A percentile compares a stretch with the other conserved stretches of the same genome.
phyloP scores from a whole-genome alignment of 2,888 invertebrate species.

The Chymomyza amoena region DNA sequence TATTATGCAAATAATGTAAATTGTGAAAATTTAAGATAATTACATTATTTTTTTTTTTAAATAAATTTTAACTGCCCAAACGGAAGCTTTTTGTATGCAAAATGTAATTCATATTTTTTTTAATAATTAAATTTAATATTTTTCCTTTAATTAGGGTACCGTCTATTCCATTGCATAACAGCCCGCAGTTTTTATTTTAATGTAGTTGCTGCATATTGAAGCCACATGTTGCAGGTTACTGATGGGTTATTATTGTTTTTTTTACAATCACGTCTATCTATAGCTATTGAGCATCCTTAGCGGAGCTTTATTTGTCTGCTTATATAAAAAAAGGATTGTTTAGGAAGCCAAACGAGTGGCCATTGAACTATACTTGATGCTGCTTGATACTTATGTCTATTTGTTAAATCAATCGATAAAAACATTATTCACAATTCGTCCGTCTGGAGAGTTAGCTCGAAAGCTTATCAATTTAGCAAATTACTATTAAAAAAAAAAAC shows the following conservation, averaged over 20 bases:
- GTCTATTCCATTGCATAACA: no score
- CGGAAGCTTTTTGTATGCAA: no score
- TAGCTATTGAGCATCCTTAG: neutral
- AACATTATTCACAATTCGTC: conserved; percentile 27
- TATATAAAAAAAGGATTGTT: neutral
- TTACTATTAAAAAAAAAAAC: conserved; percentile 26
- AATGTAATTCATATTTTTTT: no score
- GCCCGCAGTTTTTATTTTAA: no score
- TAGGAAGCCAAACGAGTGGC: conserved; percentile 1
- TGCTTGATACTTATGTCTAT: neutral
- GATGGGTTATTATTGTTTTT: neutral
- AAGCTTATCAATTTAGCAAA: conserved; percentile 45
- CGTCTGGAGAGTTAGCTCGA: conserved; percentile 13
- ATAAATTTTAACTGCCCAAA: no score
- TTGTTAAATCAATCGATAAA: conserved; percentile 26
- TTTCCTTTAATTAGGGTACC: no score
- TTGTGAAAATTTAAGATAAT: no score
- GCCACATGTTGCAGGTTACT: neutral
- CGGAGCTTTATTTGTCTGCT: neutral
- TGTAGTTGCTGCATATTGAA: neutral
- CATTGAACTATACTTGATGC: conserved; percentile 1
- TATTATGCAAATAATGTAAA: no score
- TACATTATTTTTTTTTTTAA: no score
- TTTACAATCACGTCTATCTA: neutral
- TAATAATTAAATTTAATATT: no score